Evolutionary conservation across 2,888 invertebrate species (phyloP).

Genomic region (Noctua fimbriata): DNA sequence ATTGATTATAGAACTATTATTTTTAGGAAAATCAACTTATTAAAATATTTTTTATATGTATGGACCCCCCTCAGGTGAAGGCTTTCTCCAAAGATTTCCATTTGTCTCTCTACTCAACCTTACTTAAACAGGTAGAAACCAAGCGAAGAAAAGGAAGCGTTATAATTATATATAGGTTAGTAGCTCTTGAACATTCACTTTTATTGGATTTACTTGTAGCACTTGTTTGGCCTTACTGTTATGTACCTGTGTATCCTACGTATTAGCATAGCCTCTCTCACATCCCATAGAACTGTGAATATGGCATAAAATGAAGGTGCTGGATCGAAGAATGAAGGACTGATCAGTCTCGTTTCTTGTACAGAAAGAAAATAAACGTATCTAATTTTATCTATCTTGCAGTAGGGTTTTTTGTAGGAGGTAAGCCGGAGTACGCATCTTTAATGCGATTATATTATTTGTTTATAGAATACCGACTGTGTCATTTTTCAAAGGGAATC

Average conservation of each 20-base stretch:
- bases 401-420: no score
- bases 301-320: neutral
- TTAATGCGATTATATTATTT: no score
- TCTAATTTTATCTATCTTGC: neutral
- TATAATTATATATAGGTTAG: no score
- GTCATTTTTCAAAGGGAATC: no score
- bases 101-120: neutral
- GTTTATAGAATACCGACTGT: no score
- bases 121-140: neutral
- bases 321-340: no score
- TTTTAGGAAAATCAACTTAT: no score
- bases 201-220: conserved; percentile 38
- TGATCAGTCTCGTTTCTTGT: neutral
- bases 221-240: conserved; percentile 29
- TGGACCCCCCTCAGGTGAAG: no score
- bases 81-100: no score
- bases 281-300: neutral
- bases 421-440: no score
- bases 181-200: conserved; percentile 7
- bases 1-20: no score
- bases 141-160: conserved; percentile 14
- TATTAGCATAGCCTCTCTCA: neutral
- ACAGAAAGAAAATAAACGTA: neutral
- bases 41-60: no score
- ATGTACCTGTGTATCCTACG: neutral